These are phyloP conservation scores for Apostichopus japonicus DNA, from an alignment of 35 echinoderm and acorn worm species.

Conservation along the genomic window DNA sequence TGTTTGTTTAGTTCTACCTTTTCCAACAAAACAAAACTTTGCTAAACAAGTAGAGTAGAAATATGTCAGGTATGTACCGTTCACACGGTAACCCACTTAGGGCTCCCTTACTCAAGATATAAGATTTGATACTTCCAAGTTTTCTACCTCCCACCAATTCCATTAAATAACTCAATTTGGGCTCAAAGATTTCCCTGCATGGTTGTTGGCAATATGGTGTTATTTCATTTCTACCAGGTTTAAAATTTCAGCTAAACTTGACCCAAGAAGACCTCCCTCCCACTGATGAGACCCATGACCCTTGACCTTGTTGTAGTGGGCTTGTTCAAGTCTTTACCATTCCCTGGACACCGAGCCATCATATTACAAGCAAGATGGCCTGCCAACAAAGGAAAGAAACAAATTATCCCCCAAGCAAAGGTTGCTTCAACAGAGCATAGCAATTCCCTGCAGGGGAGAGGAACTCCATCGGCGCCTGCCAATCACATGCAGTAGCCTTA, in stretches of 20 bases:
- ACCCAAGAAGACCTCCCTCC: neutral
- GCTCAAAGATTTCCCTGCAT: neutral
- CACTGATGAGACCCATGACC: neutral
- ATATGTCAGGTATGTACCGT: neutral
- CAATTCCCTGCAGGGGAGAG: slow-evolving; percentile 29
- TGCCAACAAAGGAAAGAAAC: neutral
- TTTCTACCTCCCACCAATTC: neutral
- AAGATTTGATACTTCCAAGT: neutral
- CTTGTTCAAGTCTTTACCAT: slow-evolving; percentile 7
- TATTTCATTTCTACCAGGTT: neutral
- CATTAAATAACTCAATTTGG: neutral
- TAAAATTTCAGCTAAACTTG: slow-evolving; percentile 32
- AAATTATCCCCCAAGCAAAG: slow-evolving; percentile 50
- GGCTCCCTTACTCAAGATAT: neutral
- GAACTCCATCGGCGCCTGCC: neutral
- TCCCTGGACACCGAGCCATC: neutral
- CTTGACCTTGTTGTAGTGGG: slow-evolving; percentile 10
- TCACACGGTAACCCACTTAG: slow-evolving; percentile 19
- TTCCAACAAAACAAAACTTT: neutral
- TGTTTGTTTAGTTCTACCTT: neutral
- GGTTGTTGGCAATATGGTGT: neutral
- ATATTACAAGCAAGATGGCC: neutral
- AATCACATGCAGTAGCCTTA: neutral
- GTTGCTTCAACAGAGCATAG: slow-evolving; percentile 21
- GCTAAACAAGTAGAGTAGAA: neutral